Conservation (phyloP, 37 sponge, comb jelly and placozoan species). For the Mnemiopsis leidyi region DNA sequence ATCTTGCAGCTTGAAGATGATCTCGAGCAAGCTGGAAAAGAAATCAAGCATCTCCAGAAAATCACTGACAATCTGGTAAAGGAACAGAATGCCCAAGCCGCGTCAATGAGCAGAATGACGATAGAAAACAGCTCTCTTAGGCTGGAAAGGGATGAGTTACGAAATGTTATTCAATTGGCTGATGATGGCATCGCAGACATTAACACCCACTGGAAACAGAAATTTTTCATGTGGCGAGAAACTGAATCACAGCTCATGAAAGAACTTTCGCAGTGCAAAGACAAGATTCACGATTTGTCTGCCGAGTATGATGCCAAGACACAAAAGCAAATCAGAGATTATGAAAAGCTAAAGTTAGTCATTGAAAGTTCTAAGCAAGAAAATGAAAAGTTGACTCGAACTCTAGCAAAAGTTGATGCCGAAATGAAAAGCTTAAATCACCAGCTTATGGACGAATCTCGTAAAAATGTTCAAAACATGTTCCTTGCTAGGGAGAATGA, state of each 20-base stretch:
- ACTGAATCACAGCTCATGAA: slow-evolving; percentile 5
- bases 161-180: background rate
- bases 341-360: background rate
- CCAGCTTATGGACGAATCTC: slow-evolving; percentile 19
- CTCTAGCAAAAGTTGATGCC: background rate
- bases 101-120: background rate
- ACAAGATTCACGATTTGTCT: background rate
- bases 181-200: slow-evolving; percentile 57
- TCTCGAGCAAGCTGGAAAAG: slow-evolving; percentile 49
- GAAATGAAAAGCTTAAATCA: background rate
- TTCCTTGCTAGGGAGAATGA: slow-evolving; percentile 53
- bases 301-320: background rate
- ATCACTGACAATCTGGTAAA: background rate
- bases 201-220: slow-evolving; percentile 48
- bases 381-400: background rate
- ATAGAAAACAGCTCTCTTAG: slow-evolving; percentile 34
- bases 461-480: background rate
- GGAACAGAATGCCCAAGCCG: background rate
- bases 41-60: slow-evolving; percentile 43
- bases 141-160: slow-evolving; percentile 47
- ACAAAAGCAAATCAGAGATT: slow-evolving; percentile 5
- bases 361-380: background rate
- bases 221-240: slow-evolving; percentile 54
- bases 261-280: background rate
- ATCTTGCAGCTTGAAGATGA: background rate